phyloP scores from a whole-genome alignment of 2,113 vertebrate genomes.

The Erpornis zantholeuca region DNA sequence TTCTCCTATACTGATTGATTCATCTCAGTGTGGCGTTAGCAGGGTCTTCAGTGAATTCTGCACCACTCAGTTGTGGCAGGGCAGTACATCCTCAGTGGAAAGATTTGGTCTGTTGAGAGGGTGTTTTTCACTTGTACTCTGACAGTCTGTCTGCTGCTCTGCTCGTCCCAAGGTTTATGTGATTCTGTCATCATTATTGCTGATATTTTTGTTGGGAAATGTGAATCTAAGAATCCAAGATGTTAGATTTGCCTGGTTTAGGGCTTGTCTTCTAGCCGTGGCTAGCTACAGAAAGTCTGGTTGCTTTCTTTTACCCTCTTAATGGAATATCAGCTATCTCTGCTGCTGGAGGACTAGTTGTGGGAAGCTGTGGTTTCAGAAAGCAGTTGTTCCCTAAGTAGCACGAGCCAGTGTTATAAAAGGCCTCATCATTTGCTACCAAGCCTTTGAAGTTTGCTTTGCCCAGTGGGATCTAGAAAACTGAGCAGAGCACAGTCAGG shows the following conservation, averaged over 20 bases:
- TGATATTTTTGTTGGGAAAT: background rate
- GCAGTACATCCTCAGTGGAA: background rate
- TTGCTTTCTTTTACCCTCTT: background rate
- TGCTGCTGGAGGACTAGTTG: background rate
- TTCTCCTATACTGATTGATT: background rate
- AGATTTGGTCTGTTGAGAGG: background rate
- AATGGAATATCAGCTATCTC: background rate
- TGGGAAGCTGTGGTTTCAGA: background rate
- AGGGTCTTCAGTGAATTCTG: background rate
- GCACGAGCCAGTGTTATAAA: background rate
- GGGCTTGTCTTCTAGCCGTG: background rate
- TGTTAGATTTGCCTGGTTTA: background rate
- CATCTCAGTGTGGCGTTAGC: background rate
- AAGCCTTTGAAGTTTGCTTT: slow-evolving; percentile 1
- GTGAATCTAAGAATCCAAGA: background rate
- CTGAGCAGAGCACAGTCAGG: background rate
- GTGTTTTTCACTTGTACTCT: background rate
- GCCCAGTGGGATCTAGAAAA: background rate
- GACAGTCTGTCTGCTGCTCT: background rate
- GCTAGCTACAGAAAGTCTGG: background rate
- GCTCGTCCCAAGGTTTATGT: background rate
- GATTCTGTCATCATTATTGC: background rate
- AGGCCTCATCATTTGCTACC: background rate
- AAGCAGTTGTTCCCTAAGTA: background rate
- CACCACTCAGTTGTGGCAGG: background rate